Conservation (phyloP, 1,140 invertebrate genomes). For the Ganaspis sp. region DNA sequence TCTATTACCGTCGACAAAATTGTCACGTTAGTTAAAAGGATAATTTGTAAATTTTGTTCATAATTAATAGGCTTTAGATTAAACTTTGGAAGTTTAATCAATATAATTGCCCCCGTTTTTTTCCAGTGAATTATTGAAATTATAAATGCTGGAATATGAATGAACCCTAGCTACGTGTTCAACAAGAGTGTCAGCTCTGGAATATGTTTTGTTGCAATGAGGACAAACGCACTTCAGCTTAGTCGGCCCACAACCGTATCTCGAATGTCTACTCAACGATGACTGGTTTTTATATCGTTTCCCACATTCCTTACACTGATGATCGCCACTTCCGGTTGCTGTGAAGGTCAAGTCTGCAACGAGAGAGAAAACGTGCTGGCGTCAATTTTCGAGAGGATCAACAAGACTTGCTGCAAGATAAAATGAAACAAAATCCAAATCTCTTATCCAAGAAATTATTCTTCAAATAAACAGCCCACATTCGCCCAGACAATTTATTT, state of each 20-base stretch:
- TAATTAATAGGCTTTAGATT: slow-evolving; percentile 14
- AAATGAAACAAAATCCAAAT: slow-evolving; percentile 31
- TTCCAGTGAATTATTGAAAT: slow-evolving; percentile 49
- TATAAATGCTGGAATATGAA: slow-evolving; percentile 24
- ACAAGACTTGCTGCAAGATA: slow-evolving; percentile 3
- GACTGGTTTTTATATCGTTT: slow-evolving; percentile 65
- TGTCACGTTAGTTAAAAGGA: too few relatives aligned
- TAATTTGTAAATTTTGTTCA: neutral
- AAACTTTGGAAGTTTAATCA: slow-evolving; percentile 35
- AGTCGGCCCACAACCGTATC: slow-evolving; percentile 69
- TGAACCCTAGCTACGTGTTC: slow-evolving; percentile 62
- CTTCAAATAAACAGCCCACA: too few relatives aligned
- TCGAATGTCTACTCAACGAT: slow-evolving; percentile 63
- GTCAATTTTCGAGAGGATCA: slow-evolving; percentile 51
- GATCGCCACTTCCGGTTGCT: slow-evolving; percentile 46
- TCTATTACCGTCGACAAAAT: too few relatives aligned
- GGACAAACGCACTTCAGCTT: slow-evolving; percentile 61
- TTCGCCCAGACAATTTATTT: too few relatives aligned
- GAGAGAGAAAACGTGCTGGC: slow-evolving; percentile 60
- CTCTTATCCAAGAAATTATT: neutral
- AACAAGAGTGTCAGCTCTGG: slow-evolving; percentile 61
- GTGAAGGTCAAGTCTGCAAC: slow-evolving; percentile 59
- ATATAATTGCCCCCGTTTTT: neutral
- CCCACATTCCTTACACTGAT: slow-evolving; percentile 60
- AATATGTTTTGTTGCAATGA: slow-evolving; percentile 63